Conservation (phyloP, 1,140 invertebrate genomes). For the Drosophila navojoa region DNA sequence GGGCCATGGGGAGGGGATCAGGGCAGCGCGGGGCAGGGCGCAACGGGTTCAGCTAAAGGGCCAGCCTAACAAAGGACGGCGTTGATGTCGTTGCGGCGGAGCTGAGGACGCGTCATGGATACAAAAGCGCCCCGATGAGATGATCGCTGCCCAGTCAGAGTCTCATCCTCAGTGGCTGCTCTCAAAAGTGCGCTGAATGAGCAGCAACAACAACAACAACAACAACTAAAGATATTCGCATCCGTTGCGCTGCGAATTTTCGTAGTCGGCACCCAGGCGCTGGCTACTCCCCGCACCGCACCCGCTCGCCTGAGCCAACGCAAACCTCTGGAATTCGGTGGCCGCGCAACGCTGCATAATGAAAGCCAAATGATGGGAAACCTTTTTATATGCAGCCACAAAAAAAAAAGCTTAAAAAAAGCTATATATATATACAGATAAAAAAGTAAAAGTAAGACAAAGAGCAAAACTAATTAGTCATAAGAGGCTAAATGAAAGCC, state of each 20-base stretch:
- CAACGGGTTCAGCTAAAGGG: slow-evolving; percentile 25
- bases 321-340: slow-evolving; percentile 76
- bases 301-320: slow-evolving; percentile 32
- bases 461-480: slow-evolving; percentile 72
- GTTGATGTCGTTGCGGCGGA: slow-evolving; percentile 37
- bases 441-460: slow-evolving; percentile 20
- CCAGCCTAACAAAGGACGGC: slow-evolving; percentile 47
- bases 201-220: slow-evolving; percentile 28
- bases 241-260: slow-evolving; percentile 62
- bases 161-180: slow-evolving; percentile 29
- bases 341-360: slow-evolving; percentile 79
- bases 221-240: slow-evolving; percentile 44
- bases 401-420: slow-evolving; percentile 21
- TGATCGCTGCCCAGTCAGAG: slow-evolving; percentile 65
- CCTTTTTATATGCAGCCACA: slow-evolving; percentile 61
- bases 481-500: slow-evolving; percentile 72
- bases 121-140: slow-evolving; percentile 77
- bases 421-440: neutral
- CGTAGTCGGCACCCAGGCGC: slow-evolving; percentile 76
- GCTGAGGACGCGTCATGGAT: slow-evolving; percentile 47
- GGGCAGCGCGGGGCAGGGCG: neutral
- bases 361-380: slow-evolving; percentile 81
- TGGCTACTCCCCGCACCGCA: slow-evolving; percentile 9
- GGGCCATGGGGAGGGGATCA: neutral
- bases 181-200: slow-evolving; percentile 34